These are phyloP conservation scores for Amitus sp. DNA, from an alignment of 2,888 invertebrate species.

Conservation along the genomic window DNA sequence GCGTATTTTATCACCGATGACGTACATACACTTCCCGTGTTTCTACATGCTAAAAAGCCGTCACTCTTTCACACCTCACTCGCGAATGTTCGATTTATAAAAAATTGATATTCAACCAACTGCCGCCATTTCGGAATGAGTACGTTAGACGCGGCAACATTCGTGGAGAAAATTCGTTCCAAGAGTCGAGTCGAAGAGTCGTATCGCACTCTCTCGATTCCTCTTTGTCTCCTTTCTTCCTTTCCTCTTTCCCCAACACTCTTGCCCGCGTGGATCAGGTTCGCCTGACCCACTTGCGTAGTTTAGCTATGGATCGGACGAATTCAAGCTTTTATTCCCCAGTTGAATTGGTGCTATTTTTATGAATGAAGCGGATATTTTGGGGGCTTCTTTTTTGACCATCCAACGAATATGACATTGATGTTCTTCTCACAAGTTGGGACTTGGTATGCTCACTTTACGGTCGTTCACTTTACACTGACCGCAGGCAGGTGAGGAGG, in stretches of 20 bases:
- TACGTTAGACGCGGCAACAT: not conserved
- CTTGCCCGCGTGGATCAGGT: not conserved
- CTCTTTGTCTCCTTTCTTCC: slow-evolving; percentile 11
- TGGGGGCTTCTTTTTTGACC: not conserved
- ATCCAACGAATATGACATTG: not conserved
- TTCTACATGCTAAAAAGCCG: not conserved
- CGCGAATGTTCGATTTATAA: not conserved
- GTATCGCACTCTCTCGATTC: not conserved
- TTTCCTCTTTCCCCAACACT: slow-evolving; percentile 20
- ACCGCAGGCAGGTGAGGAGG: slow-evolving; percentile 34
- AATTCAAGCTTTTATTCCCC: no score
- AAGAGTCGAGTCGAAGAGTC: not conserved
- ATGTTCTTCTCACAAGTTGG: slow-evolving; percentile 2
- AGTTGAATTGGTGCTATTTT: not conserved
- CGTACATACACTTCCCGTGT: no score
- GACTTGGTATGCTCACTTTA: slow-evolving; percentile 35
- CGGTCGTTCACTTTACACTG: slow-evolving; percentile 43
- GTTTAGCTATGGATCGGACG: no score
- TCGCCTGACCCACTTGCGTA: not conserved
- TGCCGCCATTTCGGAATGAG: slow-evolving; percentile 35
- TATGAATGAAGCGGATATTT: no score
- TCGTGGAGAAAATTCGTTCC: slow-evolving; percentile 2
- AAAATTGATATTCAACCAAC: slow-evolving; percentile 20
- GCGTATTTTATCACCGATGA: not conserved
- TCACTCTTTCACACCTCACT: not conserved